These are phyloP conservation scores for Cataglyphis cursor DNA, from an alignment of 2,888 invertebrate species.

Conservation along the genomic window DNA sequence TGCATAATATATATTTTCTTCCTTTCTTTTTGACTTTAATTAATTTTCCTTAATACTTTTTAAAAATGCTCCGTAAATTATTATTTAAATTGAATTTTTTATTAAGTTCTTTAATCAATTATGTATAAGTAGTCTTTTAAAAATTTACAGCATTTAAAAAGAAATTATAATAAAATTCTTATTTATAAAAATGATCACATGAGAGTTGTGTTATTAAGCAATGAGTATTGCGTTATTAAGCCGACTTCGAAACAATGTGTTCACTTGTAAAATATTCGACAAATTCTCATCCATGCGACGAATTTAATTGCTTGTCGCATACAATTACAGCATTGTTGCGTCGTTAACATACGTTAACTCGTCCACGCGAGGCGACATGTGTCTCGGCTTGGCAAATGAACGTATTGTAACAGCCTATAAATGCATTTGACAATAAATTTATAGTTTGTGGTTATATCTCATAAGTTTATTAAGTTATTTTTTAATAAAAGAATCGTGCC, in stretches of 20 bases:
- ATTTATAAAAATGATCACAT: neutral
- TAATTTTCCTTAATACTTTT: neutral
- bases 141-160: neutral
- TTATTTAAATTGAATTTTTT: neutral
- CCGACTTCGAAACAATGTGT: conserved; percentile 3
- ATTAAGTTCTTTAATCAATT: neutral
- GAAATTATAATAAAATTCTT: neutral
- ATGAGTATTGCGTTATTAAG: neutral
- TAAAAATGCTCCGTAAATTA: neutral
- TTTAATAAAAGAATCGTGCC: neutral
- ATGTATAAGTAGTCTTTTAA: neutral
- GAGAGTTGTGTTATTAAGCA: conserved; percentile 8
- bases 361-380: neutral
- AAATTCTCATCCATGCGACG: conserved; percentile 5
- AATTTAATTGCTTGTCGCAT: conserved; percentile 35
- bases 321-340: conserved; percentile 15
- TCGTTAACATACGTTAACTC: neutral
- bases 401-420: neutral
- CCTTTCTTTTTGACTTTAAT: neutral
- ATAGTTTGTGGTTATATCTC: neutral
- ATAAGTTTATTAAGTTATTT: conserved; percentile 3
- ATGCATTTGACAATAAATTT: conserved; percentile 10
- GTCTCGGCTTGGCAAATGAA: conserved; percentile 12
- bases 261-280: conserved; percentile 17
- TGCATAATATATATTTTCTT: neutral